A percentile compares a stretch with the other conserved stretches of the same genome.
Evolutionary conservation across 2,888 invertebrate genomes (phyloP).

Genomic region (Tupiocoris notatus): DNA sequence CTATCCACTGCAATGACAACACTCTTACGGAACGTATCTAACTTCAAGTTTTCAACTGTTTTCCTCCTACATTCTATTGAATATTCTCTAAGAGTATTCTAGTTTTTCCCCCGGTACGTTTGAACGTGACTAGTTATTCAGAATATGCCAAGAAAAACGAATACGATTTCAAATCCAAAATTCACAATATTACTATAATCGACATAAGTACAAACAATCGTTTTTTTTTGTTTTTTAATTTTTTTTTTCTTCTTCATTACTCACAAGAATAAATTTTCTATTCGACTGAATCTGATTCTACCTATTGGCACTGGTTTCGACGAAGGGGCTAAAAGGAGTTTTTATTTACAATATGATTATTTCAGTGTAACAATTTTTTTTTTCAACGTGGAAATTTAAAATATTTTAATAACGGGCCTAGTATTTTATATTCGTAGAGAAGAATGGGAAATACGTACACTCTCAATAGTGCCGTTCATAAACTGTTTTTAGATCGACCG

Average conservation of each 20-base stretch:
- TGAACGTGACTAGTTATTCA: not conserved
- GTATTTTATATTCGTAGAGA: no score
- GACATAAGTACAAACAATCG: constrained; percentile 9
- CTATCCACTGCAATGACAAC: not conserved
- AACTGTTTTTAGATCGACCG: no score
- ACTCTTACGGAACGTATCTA: not conserved
- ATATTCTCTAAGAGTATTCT: not conserved
- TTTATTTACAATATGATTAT: constrained; percentile 10
- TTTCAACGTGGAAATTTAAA: no score
- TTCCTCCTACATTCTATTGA: not conserved
- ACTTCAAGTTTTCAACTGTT: not conserved
- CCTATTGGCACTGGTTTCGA: constrained; percentile 27
- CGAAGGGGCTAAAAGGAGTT: not conserved
- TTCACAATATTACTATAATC: constrained; percentile 3
- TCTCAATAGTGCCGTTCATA: no score
- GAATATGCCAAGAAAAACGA: not conserved
- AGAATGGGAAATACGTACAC: no score
- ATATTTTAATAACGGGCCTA: no score
- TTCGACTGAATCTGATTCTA: not conserved
- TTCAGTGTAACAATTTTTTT: no score
- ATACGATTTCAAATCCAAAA: not conserved
- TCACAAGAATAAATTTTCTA: constrained; percentile 15
- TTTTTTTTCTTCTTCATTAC: no score
- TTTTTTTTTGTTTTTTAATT: not conserved
- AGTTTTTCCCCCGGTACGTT: not conserved